These are phyloP conservation scores for Candoia aspera DNA, from an alignment of 2,113 vertebrate species.

Conservation along the genomic window DNA sequence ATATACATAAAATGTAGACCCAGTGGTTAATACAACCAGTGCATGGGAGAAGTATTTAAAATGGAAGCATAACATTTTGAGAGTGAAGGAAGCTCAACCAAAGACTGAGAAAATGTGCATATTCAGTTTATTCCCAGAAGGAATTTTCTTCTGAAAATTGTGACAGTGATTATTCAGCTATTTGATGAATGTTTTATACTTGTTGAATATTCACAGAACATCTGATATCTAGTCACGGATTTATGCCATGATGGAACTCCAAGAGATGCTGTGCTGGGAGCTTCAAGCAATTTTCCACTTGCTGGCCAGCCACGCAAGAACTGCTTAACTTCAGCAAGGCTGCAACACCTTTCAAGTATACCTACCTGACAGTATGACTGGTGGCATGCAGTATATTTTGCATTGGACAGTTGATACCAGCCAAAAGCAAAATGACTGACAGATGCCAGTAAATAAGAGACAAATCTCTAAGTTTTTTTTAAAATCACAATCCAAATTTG, in stretches of 20 bases:
- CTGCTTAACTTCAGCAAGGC: background rate
- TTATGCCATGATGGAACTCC: background rate
- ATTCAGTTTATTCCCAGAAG: background rate
- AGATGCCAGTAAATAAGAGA: background rate
- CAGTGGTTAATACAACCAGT: background rate
- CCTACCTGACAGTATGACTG: background rate
- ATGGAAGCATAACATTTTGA: background rate
- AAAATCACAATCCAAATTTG: background rate
- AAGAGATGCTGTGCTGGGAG: no score
- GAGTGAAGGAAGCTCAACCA: constrained; percentile 25
- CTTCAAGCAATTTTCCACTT: background rate
- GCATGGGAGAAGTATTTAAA: background rate
- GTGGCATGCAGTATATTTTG: background rate
- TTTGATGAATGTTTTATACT: background rate
- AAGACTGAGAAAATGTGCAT: constrained; percentile 24
- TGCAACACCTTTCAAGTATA: background rate
- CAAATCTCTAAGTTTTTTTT: background rate
- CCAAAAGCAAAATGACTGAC: background rate
- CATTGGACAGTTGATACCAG: background rate
- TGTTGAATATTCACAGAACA: background rate
- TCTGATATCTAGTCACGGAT: background rate
- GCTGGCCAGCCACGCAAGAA: background rate
- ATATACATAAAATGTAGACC: background rate
- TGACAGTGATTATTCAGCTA: background rate
- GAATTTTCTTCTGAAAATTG: background rate